phyloP scores from a whole-genome alignment of 2,888 invertebrate species.

The Azorinus chamasolen region DNA sequence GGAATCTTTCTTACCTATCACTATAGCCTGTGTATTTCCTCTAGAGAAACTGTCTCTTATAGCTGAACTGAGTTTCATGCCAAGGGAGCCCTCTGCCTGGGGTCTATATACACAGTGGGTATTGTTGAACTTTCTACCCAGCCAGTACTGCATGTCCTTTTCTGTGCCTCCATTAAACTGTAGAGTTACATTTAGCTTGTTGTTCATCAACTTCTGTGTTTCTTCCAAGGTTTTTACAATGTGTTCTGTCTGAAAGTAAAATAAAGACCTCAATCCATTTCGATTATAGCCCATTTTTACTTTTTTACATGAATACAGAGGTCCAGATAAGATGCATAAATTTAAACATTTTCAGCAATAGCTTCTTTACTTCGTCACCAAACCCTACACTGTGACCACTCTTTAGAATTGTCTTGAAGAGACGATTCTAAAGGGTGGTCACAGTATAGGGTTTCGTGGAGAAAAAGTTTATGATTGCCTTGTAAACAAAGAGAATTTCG shows the following conservation, averaged over 20 bases:
- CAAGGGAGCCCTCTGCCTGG: constrained; percentile 64
- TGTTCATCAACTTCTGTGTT: not conserved
- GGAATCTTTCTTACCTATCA: constrained; percentile 75
- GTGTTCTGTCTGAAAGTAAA: constrained; percentile 71
- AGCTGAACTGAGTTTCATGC: constrained; percentile 66
- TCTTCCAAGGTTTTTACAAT: constrained; percentile 59
- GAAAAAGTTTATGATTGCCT: too few species aligned
- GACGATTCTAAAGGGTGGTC: too few species aligned
- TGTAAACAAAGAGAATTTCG: too few species aligned
- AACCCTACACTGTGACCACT: too few species aligned
- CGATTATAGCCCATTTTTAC: too few species aligned
- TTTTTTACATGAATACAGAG: too few species aligned
- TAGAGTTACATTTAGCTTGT: constrained; percentile 55
- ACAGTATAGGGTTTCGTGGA: too few species aligned
- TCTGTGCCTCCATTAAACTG: constrained; percentile 68
- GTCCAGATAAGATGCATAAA: too few species aligned
- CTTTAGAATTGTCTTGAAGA: too few species aligned
- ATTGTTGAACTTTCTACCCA: constrained; percentile 49
- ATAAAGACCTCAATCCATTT: too few species aligned
- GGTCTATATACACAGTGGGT: constrained; percentile 44
- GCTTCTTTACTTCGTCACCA: too few species aligned
- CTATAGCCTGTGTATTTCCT: constrained; percentile 64
- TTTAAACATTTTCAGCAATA: too few species aligned
- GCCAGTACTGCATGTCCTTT: constrained; percentile 68
- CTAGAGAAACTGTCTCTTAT: constrained; percentile 58